Conservation (phyloP, 2,888 invertebrate species). For the Aleiodes testaceus region DNA sequence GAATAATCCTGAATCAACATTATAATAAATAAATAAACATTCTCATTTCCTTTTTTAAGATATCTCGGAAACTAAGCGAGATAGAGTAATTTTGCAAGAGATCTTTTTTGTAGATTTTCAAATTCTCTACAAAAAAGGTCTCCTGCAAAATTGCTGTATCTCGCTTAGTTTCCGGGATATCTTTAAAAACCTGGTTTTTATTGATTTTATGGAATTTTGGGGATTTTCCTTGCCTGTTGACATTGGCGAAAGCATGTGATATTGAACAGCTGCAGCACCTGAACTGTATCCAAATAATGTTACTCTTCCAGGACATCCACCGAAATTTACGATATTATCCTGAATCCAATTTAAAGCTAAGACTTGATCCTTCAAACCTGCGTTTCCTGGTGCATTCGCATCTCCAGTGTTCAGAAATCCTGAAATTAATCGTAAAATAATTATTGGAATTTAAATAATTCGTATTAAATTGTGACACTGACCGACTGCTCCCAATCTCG, state of each 20-base stretch:
- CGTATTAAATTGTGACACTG: slow-evolving; percentile 31
- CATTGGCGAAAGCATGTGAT: slow-evolving; percentile 67
- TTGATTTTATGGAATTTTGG: too few species aligned
- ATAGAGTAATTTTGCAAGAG: too few species aligned
- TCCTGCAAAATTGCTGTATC: too few species aligned
- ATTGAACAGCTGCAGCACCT: slow-evolving; percentile 61
- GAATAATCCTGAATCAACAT: slow-evolving; percentile 61
- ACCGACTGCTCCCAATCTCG: slow-evolving; percentile 64
- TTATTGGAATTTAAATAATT: slow-evolving; percentile 2
- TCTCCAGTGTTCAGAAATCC: slow-evolving; percentile 65
- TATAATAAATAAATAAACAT: slow-evolving; percentile 3
- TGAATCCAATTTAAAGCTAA: slow-evolving; percentile 66
- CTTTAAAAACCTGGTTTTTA: too few species aligned
- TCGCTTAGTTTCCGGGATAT: too few species aligned
- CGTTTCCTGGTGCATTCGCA: slow-evolving; percentile 64
- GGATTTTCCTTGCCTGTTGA: slow-evolving; percentile 61
- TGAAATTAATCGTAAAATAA: slow-evolving; percentile 42
- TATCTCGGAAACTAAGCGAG: too few species aligned
- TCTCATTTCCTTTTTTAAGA: too few species aligned
- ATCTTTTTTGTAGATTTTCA: too few species aligned
- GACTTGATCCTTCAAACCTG: slow-evolving; percentile 65
- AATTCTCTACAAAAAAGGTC: too few species aligned
- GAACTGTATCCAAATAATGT: slow-evolving; percentile 65
- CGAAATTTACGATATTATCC: slow-evolving; percentile 66
- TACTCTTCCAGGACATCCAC: slow-evolving; percentile 62